Evolutionary conservation across 2,797 vertebrate species (phyloP), one percentile per base, ranked within the genome.

Genomic region (Parambassis ranga): DNA sequence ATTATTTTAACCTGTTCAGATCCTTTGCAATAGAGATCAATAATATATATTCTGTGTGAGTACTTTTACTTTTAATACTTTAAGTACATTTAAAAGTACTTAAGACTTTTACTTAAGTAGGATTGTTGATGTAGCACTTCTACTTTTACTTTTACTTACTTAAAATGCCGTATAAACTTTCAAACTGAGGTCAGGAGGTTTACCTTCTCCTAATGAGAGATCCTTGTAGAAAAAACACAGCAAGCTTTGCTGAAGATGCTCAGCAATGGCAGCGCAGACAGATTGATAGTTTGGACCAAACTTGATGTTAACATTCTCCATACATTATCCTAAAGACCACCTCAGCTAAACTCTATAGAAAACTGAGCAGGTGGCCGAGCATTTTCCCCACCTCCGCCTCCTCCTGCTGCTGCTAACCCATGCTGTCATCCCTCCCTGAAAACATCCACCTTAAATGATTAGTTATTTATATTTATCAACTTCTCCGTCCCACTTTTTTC

Each of bases 401-500:
- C 11, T 53, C 75, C 59, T 53, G 59, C 48, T 35, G 18, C 11
- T 4, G 22, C 53, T 41, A 48, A 59, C 65, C 33, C 61, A 22
- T 41, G 36, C 80, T 47, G 68, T 77, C 76, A 67, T 67, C 48
- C 74, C 79, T 72, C 77, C 69, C 64, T 59, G 49, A 58, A 87
- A 78, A 75, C 65, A 81, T 65, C 76, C 65, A 73, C 60, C 73
- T 65, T 61, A 69, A 77, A 85, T 66, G 68, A 85, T 81, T 46
- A 37, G 43, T 82, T 81, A 62, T 85, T 70, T 71, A 69, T 81
- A 80, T 84, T 69, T 72, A 75, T 83, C 79, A 83, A 49, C 57
- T 71, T 64, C 37, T 66, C 24, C 10, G 50, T 72, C 59, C 44
- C 67, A 73, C 75, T 74, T 65, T 65, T 70, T 65, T 65, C 70